Conservation (phyloP, 2,888 invertebrate species). For the Venustoraphidia nigricollis region DNA sequence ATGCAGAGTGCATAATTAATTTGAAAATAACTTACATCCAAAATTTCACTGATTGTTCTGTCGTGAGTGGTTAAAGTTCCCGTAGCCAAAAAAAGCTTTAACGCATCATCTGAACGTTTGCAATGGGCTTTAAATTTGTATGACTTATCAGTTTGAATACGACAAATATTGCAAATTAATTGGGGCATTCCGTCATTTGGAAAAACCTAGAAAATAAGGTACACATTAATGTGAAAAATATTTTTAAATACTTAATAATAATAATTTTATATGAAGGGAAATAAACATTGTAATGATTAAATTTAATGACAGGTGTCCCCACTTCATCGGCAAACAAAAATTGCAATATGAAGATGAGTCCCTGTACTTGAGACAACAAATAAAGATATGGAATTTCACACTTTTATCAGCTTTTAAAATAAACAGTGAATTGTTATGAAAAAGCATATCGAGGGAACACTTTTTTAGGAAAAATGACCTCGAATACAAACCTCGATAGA, state of each 20-base stretch:
- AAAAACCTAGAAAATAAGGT: constrained; percentile 30
- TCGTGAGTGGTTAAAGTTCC: constrained; percentile 40
- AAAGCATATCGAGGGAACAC: too few species aligned
- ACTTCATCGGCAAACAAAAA: too few species aligned
- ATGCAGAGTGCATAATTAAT: constrained; percentile 12
- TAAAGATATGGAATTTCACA: not conserved
- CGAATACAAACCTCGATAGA: constrained; percentile 50
- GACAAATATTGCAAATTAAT: constrained; percentile 53
- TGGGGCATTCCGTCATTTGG: constrained; percentile 59
- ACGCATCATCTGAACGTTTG: constrained; percentile 53
- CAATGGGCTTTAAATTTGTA: constrained; percentile 64
- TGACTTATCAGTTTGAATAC: constrained; percentile 47
- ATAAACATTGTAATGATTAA: too few species aligned
- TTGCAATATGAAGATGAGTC: too few species aligned
- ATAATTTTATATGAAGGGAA: not conserved
- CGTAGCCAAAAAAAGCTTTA: constrained; percentile 50
- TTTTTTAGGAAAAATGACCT: constrained; percentile 10
- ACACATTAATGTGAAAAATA: not conserved
- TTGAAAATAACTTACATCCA: constrained; percentile 27
- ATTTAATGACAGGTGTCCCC: too few species aligned
- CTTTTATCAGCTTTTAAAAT: not conserved
- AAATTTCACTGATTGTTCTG: constrained; percentile 28
- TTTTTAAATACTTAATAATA: not conserved
- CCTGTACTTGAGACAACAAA: not conserved
- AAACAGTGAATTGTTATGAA: not conserved